These are phyloP conservation scores for Gymnocheta viridis DNA, from an alignment of 2,888 invertebrate species.

Conservation along the genomic window DNA sequence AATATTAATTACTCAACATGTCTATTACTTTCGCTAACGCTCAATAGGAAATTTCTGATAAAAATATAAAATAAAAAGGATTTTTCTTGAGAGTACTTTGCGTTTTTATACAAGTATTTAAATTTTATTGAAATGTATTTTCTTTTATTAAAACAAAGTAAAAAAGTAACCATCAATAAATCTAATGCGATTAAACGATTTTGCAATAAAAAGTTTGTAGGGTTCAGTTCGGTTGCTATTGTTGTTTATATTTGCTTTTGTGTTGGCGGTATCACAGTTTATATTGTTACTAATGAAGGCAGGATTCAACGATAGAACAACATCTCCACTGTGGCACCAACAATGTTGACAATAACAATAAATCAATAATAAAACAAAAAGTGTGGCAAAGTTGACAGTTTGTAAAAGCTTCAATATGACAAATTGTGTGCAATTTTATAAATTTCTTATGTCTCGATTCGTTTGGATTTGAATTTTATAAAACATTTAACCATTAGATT, in stretches of 20 bases:
- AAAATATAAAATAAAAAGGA: too few relatives aligned
- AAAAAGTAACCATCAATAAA: too few relatives aligned
- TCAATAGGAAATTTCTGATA: too few relatives aligned
- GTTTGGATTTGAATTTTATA: conserved; percentile 13
- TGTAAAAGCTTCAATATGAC: conserved; percentile 55
- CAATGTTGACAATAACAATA: conserved; percentile 35
- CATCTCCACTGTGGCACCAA: conserved; percentile 19
- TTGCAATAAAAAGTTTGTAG: not conserved
- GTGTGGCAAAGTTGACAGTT: conserved; percentile 53
- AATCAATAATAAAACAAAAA: conserved; percentile 61
- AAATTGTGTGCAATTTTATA: conserved; percentile 32
- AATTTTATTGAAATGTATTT: too few relatives aligned
- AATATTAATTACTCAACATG: too few relatives aligned
- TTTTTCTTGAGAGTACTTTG: too few relatives aligned
- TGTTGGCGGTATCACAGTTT: conserved; percentile 19
- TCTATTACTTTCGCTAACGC: too few relatives aligned
- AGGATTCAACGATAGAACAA: conserved; percentile 2
- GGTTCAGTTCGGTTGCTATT: not conserved
- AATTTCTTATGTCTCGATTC: conserved; percentile 18
- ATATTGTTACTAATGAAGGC: conserved; percentile 36
- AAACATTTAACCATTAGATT: conserved; percentile 8
- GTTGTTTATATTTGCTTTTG: not conserved
- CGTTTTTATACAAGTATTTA: too few relatives aligned
- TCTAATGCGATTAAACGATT: too few relatives aligned
- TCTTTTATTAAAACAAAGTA: too few relatives aligned